Percentiles rank a stretch among this genome's conserved stretches.
Evolutionary conservation across 2,113 vertebrate species (phyloP).

Genomic region (Riparia riparia): DNA sequence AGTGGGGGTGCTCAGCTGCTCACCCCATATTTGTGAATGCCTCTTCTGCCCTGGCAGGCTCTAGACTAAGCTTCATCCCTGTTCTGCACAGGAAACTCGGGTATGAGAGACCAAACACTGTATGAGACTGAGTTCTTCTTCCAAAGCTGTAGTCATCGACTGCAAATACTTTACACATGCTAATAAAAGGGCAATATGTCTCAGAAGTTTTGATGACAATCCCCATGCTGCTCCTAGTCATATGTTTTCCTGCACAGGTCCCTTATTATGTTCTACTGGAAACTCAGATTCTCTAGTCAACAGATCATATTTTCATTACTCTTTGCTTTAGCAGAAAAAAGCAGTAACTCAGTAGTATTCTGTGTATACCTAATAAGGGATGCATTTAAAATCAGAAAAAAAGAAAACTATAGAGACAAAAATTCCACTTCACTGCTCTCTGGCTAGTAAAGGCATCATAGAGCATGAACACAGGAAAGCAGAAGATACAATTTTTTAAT

Average conservation of each 20-base stretch:
- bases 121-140: neutral
- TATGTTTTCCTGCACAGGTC: neutral
- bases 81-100: neutral
- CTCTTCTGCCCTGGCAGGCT: neutral
- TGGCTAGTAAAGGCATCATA: neutral
- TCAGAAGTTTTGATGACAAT: neutral
- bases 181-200: neutral
- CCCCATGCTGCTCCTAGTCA: neutral
- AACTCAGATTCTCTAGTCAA: neutral
- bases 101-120: neutral
- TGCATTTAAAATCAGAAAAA: neutral
- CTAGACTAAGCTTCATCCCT: neutral
- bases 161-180: neutral
- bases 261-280: neutral
- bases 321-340: neutral
- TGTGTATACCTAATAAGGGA: neutral
- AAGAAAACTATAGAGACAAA: fast-evolving
- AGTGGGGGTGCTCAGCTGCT: neutral
- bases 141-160: neutral
- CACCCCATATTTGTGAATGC: fast-evolving
- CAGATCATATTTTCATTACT: neutral
- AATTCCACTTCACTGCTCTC: neutral
- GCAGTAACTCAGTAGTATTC: neutral
- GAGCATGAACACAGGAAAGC: neutral
- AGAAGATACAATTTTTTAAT: neutral